Evolutionary conservation across 1,140 invertebrate species (phyloP).

Genomic region (Portunus trituberculatus): DNA sequence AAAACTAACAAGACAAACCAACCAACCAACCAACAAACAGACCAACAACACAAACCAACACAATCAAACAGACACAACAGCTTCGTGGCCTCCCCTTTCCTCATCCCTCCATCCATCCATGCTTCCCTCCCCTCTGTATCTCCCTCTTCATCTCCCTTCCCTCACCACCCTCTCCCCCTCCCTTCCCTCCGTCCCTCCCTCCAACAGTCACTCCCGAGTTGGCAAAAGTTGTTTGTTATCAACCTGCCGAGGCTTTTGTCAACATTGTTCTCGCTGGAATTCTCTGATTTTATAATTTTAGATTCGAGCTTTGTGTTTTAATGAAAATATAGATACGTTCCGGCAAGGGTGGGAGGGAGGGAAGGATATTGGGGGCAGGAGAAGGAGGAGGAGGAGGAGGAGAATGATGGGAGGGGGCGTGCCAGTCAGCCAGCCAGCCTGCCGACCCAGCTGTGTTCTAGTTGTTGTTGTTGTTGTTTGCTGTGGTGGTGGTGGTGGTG

Average conservation of each 20-base stretch:
- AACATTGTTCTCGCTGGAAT: slow-evolving; percentile 12
- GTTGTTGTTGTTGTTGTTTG: neutral
- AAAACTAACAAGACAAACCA: too few relatives aligned
- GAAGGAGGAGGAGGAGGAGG: neutral
- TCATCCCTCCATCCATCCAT: neutral
- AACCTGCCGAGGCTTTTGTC: slow-evolving; percentile 8
- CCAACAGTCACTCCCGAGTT: neutral
- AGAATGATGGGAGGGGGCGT: too few relatives aligned
- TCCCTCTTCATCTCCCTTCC: neutral
- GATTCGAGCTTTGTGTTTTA: slow-evolving; percentile 9
- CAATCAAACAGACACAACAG: too few relatives aligned
- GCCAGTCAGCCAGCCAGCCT: neutral
- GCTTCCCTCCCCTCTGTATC: too few relatives aligned
- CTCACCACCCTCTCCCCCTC: neutral
- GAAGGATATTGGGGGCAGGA: neutral
- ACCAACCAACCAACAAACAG: too few relatives aligned
- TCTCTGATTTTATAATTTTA: slow-evolving; percentile 24
- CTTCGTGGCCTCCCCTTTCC: neutral
- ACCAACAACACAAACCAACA: too few relatives aligned
- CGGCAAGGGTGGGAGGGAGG: neutral
- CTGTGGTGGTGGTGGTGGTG: neutral
- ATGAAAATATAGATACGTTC: slow-evolving; percentile 28
- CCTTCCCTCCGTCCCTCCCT: neutral
- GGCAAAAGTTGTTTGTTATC: slow-evolving; percentile 22
- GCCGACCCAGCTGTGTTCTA: neutral